These are phyloP conservation scores for Centrocercus urophasianus DNA, from an alignment of 2,113 vertebrate genomes.

Conservation along the genomic window DNA sequence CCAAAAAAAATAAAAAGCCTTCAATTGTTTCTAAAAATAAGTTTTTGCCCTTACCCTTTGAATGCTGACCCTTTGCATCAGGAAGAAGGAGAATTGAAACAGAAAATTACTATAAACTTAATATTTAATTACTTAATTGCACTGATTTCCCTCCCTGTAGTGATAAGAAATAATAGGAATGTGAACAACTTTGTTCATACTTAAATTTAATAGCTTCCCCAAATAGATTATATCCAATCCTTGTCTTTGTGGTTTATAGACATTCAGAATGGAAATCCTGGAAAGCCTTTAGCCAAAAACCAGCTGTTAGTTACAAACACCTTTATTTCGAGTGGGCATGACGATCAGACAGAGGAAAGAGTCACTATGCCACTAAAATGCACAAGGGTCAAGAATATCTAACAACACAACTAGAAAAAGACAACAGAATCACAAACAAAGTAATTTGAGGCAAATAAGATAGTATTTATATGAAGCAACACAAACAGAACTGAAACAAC, in stretches of 20 bases:
- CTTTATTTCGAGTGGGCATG: slow-evolving; percentile 55
- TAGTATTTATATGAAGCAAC: slow-evolving; percentile 52
- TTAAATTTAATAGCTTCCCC: neutral
- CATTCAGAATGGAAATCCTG: neutral
- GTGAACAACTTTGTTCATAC: neutral
- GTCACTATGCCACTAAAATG: slow-evolving; percentile 69
- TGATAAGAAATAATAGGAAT: neutral
- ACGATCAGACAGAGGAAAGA: slow-evolving; percentile 73
- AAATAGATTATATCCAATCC: neutral
- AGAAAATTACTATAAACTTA: neutral
- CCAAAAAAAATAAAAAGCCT: neutral
- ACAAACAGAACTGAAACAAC: slow-evolving; percentile 42
- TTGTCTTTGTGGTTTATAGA: neutral
- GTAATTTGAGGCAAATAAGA: slow-evolving; percentile 43
- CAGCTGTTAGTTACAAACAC: slow-evolving; percentile 68
- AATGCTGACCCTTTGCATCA: neutral
- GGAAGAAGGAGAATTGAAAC: neutral
- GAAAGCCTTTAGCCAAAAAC: neutral
- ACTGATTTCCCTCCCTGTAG: neutral
- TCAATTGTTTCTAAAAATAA: neutral
- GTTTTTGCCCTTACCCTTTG: neutral
- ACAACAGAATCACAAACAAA: slow-evolving; percentile 84
- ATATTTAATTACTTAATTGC: neutral
- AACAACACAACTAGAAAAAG: slow-evolving; percentile 74
- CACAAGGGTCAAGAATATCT: slow-evolving; percentile 71